Evolutionary conservation across 2,888 invertebrate genomes (phyloP).

Genomic region (Prosapia bicincta): DNA sequence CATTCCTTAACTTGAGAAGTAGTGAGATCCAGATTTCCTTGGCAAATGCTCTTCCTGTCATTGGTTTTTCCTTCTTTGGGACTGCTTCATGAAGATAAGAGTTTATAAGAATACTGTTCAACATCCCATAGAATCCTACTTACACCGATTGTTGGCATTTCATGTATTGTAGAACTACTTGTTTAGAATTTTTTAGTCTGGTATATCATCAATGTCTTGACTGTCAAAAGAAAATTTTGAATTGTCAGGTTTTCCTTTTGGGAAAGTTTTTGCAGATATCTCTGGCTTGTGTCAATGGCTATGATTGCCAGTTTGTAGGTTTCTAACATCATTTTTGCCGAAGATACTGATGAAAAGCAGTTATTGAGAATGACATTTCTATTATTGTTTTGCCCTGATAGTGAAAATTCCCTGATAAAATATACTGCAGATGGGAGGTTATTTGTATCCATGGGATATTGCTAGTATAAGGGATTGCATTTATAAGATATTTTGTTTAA

Average conservation of each 20-base stretch:
- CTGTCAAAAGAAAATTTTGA: conserved; percentile 8
- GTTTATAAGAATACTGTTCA: conserved; percentile 18
- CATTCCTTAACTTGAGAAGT: no score
- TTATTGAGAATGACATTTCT: conserved; percentile 15
- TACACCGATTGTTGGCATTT: conserved; percentile 13
- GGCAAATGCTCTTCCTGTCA: background rate
- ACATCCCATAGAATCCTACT: background rate
- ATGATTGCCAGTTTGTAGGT: conserved; percentile 7
- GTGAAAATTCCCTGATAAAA: no score
- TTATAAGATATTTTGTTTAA: no score
- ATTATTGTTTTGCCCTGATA: background rate
- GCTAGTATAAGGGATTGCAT: no score
- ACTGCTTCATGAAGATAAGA: conserved; percentile 13
- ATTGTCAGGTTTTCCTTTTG: background rate
- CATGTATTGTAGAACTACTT: conserved; percentile 9
- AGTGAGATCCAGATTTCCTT: background rate
- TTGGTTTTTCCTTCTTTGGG: background rate
- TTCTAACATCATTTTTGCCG: background rate
- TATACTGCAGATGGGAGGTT: no score
- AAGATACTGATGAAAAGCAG: background rate
- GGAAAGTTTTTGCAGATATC: conserved; percentile 7
- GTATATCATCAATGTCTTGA: background rate
- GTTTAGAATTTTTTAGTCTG: conserved; percentile 1
- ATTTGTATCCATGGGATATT: no score
- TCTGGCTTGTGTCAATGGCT: conserved; percentile 15